Percentiles rank a stretch among this genome's conserved stretches.
These are phyloP conservation scores for Sandelia bainsii DNA, from an alignment of 2,797 vertebrate species.

Conservation along the genomic window DNA sequence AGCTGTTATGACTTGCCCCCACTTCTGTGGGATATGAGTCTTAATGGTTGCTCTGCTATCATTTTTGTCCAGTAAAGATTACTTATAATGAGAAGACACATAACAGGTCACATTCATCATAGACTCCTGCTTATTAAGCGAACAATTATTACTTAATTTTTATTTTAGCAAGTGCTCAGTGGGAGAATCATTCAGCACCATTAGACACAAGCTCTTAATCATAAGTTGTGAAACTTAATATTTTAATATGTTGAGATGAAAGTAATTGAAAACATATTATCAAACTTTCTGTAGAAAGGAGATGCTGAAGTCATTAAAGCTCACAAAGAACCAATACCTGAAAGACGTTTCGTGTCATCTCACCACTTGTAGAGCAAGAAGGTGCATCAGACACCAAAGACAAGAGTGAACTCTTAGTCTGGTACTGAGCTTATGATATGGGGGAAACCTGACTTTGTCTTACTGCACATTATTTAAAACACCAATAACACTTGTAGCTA, in stretches of 20 bases:
- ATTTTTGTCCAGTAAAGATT: neutral
- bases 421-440: too few relatives aligned
- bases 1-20: neutral
- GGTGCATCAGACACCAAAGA: too few relatives aligned
- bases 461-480: too few relatives aligned
- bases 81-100: neutral
- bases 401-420: too few relatives aligned
- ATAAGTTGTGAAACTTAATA: neutral
- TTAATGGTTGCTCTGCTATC: neutral
- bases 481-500: too few relatives aligned
- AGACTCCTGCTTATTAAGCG: neutral
- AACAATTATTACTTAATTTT: neutral
- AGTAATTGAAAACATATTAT: neutral
- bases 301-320: neutral
- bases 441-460: too few relatives aligned
- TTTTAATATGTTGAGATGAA: neutral
- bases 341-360: conserved; percentile 10
- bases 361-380: conserved; percentile 22
- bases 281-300: neutral
- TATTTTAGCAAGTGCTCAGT: too few relatives aligned
- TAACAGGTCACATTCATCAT: neutral
- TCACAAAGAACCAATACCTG: neutral
- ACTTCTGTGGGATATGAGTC: neutral
- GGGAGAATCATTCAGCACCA: too few relatives aligned
- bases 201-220: too few relatives aligned